These are phyloP conservation scores for Drosophila cognata DNA, from an alignment of 2,888 invertebrate genomes.

Conservation along the genomic window DNA sequence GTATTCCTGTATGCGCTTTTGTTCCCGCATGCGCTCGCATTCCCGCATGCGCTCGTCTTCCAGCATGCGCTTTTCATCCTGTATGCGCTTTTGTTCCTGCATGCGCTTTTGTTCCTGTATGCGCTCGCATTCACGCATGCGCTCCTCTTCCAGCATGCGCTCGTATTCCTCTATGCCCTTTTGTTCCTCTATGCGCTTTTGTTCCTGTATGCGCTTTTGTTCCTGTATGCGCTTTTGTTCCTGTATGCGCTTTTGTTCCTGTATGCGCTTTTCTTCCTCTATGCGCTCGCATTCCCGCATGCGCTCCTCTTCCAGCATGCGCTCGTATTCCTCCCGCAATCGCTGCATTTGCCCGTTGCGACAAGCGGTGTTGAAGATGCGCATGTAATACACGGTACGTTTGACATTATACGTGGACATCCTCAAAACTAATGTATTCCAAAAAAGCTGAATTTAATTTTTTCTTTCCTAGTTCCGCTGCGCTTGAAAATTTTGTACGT, in stretches of 20 bases:
- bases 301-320: conserved; percentile 10
- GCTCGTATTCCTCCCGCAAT: conserved; percentile 78
- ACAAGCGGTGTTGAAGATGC: conserved; percentile 69
- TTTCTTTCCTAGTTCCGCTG: conserved; percentile 46
- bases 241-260: no score
- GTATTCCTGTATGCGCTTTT: neutral
- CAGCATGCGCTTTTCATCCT: no score
- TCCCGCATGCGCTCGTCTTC: no score
- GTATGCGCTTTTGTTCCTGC: no score
- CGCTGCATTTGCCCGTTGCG: conserved; percentile 75
- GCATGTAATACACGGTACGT: conserved; percentile 72
- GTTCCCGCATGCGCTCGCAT: neutral
- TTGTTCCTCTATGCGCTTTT: no score
- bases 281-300: conserved; percentile 59
- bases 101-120: no score
- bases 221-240: no score
- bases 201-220: no score
- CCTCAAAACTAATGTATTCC: neutral
- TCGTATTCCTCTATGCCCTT: no score
- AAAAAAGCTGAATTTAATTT: neutral
- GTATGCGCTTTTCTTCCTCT: conserved; percentile 66
- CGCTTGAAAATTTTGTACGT: conserved; percentile 57
- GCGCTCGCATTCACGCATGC: neutral
- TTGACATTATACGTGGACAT: conserved; percentile 81
- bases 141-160: no score